Evolutionary conservation across 2,113 vertebrate genomes (phyloP).

Genomic region (Hippocampus barbouri): DNA sequence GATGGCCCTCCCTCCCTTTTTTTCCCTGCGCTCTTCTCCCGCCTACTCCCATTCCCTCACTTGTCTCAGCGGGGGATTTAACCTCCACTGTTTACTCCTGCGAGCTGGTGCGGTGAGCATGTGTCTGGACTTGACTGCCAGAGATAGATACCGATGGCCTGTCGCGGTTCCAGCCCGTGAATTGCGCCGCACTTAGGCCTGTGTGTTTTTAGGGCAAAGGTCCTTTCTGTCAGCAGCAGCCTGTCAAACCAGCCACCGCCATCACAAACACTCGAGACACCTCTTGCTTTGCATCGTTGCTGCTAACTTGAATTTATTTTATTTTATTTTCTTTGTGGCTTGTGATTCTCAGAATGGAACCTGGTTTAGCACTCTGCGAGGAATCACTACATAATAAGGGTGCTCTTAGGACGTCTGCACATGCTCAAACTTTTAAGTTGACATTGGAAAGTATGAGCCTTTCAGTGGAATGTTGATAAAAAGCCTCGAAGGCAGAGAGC

Average conservation of each 20-base stretch:
- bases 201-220: conserved; percentile 57
- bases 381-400: background rate
- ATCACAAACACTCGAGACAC: conserved; percentile 9
- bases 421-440: background rate
- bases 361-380: background rate
- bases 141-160: conserved; percentile 38
- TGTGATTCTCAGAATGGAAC: background rate
- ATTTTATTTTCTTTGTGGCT: background rate
- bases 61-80: conserved; percentile 51
- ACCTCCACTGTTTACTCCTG: conserved; percentile 67
- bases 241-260: conserved; percentile 47
- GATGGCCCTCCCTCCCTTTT: conserved; percentile 23
- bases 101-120: conserved; percentile 50
- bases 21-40: background rate
- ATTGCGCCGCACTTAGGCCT: conserved; percentile 34
- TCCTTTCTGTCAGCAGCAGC: conserved; percentile 49
- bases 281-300: background rate
- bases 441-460: background rate
- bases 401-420: background rate
- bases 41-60: conserved; percentile 25
- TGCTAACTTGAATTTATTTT: background rate
- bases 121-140: conserved; percentile 67
- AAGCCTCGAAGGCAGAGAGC: background rate
- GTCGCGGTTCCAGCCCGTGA: conserved; percentile 31
- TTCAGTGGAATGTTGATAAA: background rate